Base-by-base conservation (phyloP, 2,113 vertebrate genomes). In the Dicaeum eximium region DNA sequence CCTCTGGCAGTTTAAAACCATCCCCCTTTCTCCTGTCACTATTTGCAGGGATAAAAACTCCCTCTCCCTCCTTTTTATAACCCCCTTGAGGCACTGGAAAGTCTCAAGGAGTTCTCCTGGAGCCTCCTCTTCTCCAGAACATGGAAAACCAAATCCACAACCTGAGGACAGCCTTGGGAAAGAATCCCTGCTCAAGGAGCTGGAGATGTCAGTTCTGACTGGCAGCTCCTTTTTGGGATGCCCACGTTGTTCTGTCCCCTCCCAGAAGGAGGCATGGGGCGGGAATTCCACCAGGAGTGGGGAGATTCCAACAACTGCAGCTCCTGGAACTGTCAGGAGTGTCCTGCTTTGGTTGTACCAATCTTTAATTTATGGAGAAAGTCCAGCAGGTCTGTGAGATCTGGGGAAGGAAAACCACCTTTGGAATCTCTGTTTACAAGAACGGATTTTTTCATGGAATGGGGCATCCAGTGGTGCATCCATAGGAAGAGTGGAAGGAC, bases 221-320 rank as follows among this genome's bases (percentile, higher is more conserved):
- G 33, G 54, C 60, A 87, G 38, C 33, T 82, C 38, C 44, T 75
- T 67, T 80, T 33, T 72, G 75, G 56, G 53, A 38, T 2, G 10
- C 17, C 48, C 44, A 53, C 28, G 1, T 31, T 35, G 38, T 35
- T 33, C 53, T 7, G 2, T 27, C 30, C 38, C 19, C 40, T 83
- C 42, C 31, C 47, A 64, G 80, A 83, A 33, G 20, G 38, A 54
- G 24, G 18, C 27, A 6, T 0, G 3, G 30, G 66, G 40, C 22
- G 13, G 51, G 28, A 7, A 2, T 19, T 67, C 58, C 0, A 1
- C 23, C 35, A 25, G 30, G 25, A 67, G 6, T 1, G 3, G 22
- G 28, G 56, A 75, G 13, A 69, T n/a, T 57, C 5, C 4, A 37
- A 28, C 31, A 65, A 2, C 25, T 45, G 54, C 71, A 64, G 53